A percentile compares a stretch with the other conserved stretches of the same genome.
These are phyloP conservation scores for Formica exsecta DNA, from an alignment of 1,140 invertebrate genomes.

Conservation along the genomic window DNA sequence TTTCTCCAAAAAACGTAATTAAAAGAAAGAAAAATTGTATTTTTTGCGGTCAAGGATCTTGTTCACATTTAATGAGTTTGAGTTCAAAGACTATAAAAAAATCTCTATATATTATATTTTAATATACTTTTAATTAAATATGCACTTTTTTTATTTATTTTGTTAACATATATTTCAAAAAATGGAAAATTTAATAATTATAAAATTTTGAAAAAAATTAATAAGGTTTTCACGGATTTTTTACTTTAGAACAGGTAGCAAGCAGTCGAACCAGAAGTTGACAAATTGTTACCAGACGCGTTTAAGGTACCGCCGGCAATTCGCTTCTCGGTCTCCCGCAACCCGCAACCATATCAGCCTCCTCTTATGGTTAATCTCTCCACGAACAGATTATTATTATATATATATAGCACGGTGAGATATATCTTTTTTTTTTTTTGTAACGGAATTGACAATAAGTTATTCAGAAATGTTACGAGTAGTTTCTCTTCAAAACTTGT, in stretches of 20 bases:
- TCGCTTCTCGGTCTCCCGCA: conserved; percentile 39
- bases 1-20: not conserved
- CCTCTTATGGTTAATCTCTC: conserved; percentile 23
- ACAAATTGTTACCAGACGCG: conserved; percentile 57
- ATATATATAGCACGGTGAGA: not conserved
- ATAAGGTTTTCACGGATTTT: not conserved
- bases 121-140: not conserved
- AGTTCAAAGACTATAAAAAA: not conserved
- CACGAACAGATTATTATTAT: conserved; percentile 22
- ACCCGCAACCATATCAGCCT: not conserved
- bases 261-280: conserved; percentile 58
- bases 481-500: conserved; percentile 11
- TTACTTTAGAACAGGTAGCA: conserved; percentile 67
- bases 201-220: not conserved
- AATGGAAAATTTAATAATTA: not conserved
- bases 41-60: not conserved
- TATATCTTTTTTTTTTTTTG: conserved; percentile 20
- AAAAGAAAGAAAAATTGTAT: not conserved
- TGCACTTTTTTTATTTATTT: not conserved
- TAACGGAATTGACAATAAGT: conserved; percentile 26
- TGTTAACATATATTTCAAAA: not conserved
- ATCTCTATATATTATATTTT: not conserved
- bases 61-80: not conserved
- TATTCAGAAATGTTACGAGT: not conserved
- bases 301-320: conserved; percentile 50